Percentiles rank a stretch among this genome's conserved stretches.
Conservation (phyloP, 1,140 invertebrate species). For the Phortica variegata region DNA sequence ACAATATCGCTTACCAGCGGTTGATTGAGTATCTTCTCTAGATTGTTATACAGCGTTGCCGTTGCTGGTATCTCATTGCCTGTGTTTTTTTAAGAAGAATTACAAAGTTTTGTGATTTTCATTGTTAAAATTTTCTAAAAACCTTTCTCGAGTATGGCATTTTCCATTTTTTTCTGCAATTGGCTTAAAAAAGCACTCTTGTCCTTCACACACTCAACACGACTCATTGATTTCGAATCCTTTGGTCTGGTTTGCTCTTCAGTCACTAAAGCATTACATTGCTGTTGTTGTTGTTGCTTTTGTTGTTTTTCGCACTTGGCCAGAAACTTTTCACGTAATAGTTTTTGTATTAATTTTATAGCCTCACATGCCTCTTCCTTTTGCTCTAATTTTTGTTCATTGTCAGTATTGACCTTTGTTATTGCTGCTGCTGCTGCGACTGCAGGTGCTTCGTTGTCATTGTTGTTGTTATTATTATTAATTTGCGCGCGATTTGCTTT, state of each 20-base stretch:
- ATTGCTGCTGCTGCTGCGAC: not conserved
- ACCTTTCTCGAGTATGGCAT: slow-evolving; percentile 18
- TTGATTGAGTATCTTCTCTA: slow-evolving; percentile 41
- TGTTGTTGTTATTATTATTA: not conserved
- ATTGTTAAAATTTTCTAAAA: slow-evolving; percentile 28
- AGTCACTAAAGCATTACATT: not conserved
- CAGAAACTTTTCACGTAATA: slow-evolving; percentile 36
- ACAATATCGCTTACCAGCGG: slow-evolving; percentile 39
- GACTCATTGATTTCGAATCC: no score
- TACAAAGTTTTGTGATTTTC: slow-evolving; percentile 25
- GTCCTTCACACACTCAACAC: not conserved
- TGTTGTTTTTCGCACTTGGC: slow-evolving; percentile 13
- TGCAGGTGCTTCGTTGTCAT: not conserved
- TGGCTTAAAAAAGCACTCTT: not conserved
- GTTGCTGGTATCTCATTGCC: slow-evolving; percentile 9
- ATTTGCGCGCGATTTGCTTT: slow-evolving; percentile 32
- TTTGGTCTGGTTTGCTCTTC: not conserved
- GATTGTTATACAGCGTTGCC: slow-evolving; percentile 33
- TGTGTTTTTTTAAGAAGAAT: not conserved
- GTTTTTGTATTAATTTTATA: slow-evolving; percentile 27
- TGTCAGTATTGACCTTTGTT: not conserved
- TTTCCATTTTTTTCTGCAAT: slow-evolving; percentile 1
- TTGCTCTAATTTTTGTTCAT: not conserved
- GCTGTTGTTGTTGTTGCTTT: not conserved
- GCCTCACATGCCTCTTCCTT: slow-evolving; percentile 10